phyloP scores from a whole-genome alignment of 2,797 vertebrate genomes.

The Synaphobranchus kaupii region DNA sequence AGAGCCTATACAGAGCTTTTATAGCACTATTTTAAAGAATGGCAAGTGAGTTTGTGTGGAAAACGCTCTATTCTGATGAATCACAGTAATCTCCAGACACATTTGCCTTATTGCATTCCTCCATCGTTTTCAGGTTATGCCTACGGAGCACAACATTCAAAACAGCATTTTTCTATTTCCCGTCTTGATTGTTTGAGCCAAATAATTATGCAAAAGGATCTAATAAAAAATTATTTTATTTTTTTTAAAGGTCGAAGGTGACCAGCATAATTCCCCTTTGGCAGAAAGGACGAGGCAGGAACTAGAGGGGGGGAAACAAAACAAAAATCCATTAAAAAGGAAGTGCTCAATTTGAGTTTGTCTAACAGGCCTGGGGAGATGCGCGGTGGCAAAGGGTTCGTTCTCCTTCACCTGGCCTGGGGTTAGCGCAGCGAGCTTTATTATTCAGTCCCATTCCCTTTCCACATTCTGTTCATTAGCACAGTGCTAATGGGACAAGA shows the following conservation, averaged over 20 bases:
- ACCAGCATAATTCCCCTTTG: constrained; percentile 19
- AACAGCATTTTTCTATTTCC: constrained; percentile 31
- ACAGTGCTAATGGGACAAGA: constrained; percentile 34
- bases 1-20: not conserved
- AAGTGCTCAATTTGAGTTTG: constrained; percentile 22
- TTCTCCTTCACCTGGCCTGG: constrained; percentile 31
- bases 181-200: constrained; percentile 32
- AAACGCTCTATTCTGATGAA: not conserved
- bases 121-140: not conserved
- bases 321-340: constrained; percentile 33
- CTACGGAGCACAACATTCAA: constrained; percentile 21
- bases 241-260: not conserved
- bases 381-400: not conserved
- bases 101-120: not conserved
- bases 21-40: constrained; percentile 10
- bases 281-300: not conserved
- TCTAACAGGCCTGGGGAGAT: constrained; percentile 10
- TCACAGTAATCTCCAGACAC: not conserved
- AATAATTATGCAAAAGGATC: constrained; percentile 35
- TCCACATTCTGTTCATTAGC: constrained; percentile 37
- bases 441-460: constrained; percentile 33
- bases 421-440: constrained; percentile 34
- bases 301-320: not conserved
- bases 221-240: no score
- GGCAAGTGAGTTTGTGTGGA: not conserved